phyloP scores from a whole-genome alignment of 2,113 vertebrate genomes.

The Python bivittatus region DNA sequence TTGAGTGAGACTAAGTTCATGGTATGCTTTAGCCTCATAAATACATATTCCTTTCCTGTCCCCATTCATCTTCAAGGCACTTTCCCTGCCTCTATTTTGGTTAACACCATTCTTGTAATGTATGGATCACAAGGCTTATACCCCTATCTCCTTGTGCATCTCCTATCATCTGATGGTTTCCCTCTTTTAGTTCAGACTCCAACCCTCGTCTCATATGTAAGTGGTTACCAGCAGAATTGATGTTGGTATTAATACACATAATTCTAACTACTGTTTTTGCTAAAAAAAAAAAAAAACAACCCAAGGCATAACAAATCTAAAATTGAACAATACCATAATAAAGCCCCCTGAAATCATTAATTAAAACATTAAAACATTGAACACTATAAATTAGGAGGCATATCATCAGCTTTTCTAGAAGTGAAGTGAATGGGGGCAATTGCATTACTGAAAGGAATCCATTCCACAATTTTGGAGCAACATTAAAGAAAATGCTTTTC shows the following conservation, averaged over 20 bases:
- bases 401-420: not conserved
- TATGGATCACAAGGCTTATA: not conserved
- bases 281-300: not conserved
- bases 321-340: not conserved
- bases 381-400: not conserved
- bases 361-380: not conserved
- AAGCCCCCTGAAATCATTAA: not conserved
- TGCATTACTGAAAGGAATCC: not conserved
- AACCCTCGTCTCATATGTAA: not conserved
- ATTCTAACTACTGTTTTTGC: not conserved
- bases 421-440: not conserved
- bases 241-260: no score
- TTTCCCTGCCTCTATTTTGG: not conserved
- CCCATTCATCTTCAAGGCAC: not conserved
- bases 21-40: not conserved
- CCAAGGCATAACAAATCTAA: not conserved
- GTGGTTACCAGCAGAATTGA: no score
- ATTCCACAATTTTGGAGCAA: not conserved
- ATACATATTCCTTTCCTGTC: not conserved
- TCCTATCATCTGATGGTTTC: no score
- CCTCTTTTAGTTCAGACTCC: not conserved
- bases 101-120: not conserved
- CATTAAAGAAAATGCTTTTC: not conserved
- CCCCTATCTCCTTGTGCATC: not conserved
- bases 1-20: not conserved